Conservation (phyloP, 53 echinoderm and acorn worm species). For the Hippasteria phrygiana region DNA sequence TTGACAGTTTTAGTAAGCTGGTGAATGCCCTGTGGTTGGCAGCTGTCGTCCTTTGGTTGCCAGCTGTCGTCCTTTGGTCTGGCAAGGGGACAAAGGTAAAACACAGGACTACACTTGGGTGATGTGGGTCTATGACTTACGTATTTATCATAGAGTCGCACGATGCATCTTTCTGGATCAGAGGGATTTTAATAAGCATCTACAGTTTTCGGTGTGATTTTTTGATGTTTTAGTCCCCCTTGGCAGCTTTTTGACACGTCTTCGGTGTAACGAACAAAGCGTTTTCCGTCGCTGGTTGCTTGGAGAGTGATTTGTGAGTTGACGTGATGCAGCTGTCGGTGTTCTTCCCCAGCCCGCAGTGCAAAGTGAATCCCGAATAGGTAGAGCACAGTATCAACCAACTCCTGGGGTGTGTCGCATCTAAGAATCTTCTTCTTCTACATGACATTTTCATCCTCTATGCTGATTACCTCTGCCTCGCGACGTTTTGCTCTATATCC, state of each 20-base stretch:
- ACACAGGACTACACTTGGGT: slow-evolving; percentile 25
- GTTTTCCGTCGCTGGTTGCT: neutral
- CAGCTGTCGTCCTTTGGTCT: slow-evolving; percentile 20
- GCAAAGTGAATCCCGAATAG: slow-evolving; percentile 37
- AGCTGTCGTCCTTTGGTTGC: slow-evolving; percentile 15
- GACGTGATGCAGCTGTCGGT: neutral
- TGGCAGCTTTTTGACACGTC: slow-evolving; percentile 33
- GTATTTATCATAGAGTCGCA: slow-evolving; percentile 14
- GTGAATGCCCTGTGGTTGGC: neutral
- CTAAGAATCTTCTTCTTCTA: slow-evolving; percentile 11
- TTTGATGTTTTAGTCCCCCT: slow-evolving; percentile 18
- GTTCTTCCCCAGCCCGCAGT: slow-evolving; percentile 11
- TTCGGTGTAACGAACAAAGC: slow-evolving; percentile 9
- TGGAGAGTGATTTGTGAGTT: slow-evolving; percentile 30
- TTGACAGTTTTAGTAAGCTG: neutral
- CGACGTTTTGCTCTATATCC: neutral
- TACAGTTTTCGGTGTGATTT: slow-evolving; percentile 10
- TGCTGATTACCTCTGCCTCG: neutral
- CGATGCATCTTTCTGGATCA: slow-evolving; percentile 25
- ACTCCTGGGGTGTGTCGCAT: neutral
- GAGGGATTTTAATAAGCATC: slow-evolving; percentile 32
- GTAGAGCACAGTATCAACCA: slow-evolving; percentile 22
- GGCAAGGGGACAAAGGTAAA: slow-evolving; percentile 35
- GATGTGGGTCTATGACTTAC: slow-evolving; percentile 23
- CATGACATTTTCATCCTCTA: slow-evolving; percentile 23